A percentile compares a stretch with the other conserved stretches of the same genome.
These are phyloP conservation scores for Strigamia maritima DNA, from an alignment of 2,888 invertebrate genomes.

Conservation along the genomic window DNA sequence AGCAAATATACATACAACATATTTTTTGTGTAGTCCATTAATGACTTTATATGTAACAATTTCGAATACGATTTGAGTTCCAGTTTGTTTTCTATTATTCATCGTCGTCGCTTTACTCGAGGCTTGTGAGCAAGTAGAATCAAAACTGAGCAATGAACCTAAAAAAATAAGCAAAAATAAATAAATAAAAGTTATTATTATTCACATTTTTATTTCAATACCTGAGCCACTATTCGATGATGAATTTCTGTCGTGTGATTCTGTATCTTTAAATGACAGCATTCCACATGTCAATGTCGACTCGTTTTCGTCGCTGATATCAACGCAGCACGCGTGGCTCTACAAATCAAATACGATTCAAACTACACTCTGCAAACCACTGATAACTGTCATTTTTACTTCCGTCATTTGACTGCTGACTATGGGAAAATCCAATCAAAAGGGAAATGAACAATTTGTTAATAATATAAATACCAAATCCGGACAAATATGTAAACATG, in stretches of 20 bases:
- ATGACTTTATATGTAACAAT: conserved; percentile 28
- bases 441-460: no score
- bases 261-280: conserved; percentile 32
- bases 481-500: no score
- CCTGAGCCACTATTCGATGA: conserved; percentile 2
- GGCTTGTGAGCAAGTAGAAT: not conserved
- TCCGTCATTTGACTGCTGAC: not conserved
- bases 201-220: not conserved
- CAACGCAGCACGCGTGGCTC: conserved; percentile 19
- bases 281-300: conserved; percentile 18
- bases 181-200: not conserved
- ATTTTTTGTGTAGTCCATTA: conserved; percentile 35
- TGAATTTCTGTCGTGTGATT: not conserved
- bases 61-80: conserved; percentile 36
- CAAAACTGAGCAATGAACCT: conserved; percentile 28
- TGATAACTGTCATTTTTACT: not conserved
- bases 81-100: not conserved
- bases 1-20: conserved; percentile 25
- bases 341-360: not conserved
- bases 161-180: not conserved
- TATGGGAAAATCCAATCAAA: no score
- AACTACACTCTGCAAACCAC: not conserved
- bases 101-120: not conserved
- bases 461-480: no score
- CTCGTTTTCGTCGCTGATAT: conserved; percentile 34